Base-by-base conservation (phyloP, 1,140 invertebrate genomes). In the Probaryconus sp. region DNA sequence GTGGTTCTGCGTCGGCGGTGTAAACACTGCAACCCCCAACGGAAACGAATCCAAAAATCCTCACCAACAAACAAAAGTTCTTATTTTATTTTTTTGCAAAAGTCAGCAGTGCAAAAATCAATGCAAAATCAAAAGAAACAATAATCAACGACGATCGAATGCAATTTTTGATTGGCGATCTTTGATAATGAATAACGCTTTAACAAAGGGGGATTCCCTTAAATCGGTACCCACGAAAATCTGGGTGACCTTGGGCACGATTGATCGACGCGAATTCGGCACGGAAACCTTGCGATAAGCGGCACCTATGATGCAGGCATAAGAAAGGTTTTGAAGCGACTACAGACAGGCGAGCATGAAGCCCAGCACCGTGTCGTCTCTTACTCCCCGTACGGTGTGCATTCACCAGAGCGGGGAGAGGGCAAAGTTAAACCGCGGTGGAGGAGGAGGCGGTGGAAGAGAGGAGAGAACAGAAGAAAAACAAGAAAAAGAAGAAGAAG, bases 281-380 rank as follows among this genome's bases (percentile, higher is more conserved):
- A 26, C 56, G 43, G 61, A 65, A 42, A 68, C 30, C 33, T 58
- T 35, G 55, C 71, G 73, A 74, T 77, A 76, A 67, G 74, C 78
- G 55, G 58, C 37, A 72, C 74, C 68, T 76, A 68, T 79, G 72
- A 76, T 79, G 69, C 70, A 81, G 73, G 77, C 71, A 69, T 82
- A 81, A 81, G 82, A 83, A 77, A 80, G 82, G 80, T 81, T 84
- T 83, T 83, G 81, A 78, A 83, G 69, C 81, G 76, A 84, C 82
- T 84, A 82, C 79, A 77, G 76, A 79, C 79, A 79, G 79, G 74
- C 81, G 53, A 64, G 79, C 77, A 81, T 68, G 71, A 68, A 74
- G 51, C 71, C 21, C 61, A 78, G 74, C 70, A 72, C 45, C 68
- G 70, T 71, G 73, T 74, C 71, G 77, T 83, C 80, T 84, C 83